These are phyloP conservation scores for Etheostoma perlongum DNA, from an alignment of 2,797 vertebrate species.

Conservation along the genomic window DNA sequence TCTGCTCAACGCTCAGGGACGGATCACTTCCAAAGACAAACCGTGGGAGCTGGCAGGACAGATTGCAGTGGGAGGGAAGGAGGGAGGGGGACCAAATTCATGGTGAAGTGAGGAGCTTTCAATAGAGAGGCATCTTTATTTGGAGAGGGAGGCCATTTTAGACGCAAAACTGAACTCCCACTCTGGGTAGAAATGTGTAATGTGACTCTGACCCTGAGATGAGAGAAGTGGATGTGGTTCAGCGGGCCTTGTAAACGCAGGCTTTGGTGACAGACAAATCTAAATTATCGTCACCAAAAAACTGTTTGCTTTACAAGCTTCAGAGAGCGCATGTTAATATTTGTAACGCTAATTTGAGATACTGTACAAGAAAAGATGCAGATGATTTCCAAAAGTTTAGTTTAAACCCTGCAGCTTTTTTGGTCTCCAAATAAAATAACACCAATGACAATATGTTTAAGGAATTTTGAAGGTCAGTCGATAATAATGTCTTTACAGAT, in stretches of 20 bases:
- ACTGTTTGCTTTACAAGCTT: constrained; percentile 53
- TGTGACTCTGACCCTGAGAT: constrained; percentile 78
- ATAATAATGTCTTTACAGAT: constrained; percentile 72
- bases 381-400: constrained; percentile 37
- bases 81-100: constrained; percentile 67
- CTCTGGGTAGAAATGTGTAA: constrained; percentile 76
- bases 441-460: constrained; percentile 58
- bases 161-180: constrained; percentile 79
- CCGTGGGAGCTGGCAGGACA: constrained; percentile 91
- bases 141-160: constrained; percentile 83
- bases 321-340: constrained; percentile 24
- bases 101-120: constrained; percentile 80
- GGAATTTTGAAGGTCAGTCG: constrained; percentile 69
- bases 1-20: constrained; percentile 90
- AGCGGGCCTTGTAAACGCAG: constrained; percentile 67
- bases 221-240: constrained; percentile 78
- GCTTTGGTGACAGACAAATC: constrained; percentile 67
- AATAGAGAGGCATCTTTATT: constrained; percentile 86
- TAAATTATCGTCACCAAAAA: constrained; percentile 78
- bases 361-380: constrained; percentile 26
- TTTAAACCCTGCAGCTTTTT: constrained; percentile 28
- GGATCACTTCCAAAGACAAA: constrained; percentile 96
- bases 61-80: constrained; percentile 82
- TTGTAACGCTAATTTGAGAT: constrained; percentile 35
- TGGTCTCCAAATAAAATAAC: constrained; percentile 46